These are phyloP conservation scores for Acanthopleura granulata DNA, from an alignment of 2,888 invertebrate genomes.

Conservation along the genomic window DNA sequence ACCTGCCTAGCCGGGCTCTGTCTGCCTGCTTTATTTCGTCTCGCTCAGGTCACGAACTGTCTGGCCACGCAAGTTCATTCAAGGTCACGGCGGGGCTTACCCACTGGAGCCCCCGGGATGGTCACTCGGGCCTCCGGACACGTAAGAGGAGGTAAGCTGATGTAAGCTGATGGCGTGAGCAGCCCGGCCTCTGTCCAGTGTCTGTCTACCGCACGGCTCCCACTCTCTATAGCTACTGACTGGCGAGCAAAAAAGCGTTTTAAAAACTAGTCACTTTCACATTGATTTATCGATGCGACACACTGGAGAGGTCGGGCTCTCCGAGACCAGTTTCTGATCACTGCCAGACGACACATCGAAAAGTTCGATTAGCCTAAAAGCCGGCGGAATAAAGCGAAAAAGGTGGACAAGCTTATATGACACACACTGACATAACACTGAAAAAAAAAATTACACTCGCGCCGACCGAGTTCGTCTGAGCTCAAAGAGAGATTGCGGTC, in stretches of 20 bases:
- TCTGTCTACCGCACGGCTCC: background rate
- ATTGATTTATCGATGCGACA: slow-evolving; percentile 8
- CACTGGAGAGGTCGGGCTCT: background rate
- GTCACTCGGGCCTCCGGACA: background rate
- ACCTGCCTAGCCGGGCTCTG: slow-evolving; percentile 22
- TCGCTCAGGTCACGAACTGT: slow-evolving; percentile 32
- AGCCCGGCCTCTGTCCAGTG: background rate
- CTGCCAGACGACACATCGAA: background rate
- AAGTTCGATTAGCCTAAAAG: slow-evolving; percentile 14
- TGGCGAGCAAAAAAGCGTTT: slow-evolving; percentile 2
- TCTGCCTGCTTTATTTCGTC: slow-evolving; percentile 31
- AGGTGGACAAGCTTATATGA: slow-evolving; percentile 9
- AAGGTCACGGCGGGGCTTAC: slow-evolving; percentile 23
- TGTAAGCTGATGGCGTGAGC: background rate
- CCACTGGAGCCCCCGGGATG: background rate
- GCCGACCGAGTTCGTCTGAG: slow-evolving; percentile 18
- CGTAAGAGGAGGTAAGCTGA: background rate
- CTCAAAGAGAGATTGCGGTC: slow-evolving; percentile 39
- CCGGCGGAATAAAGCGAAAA: slow-evolving; percentile 7
- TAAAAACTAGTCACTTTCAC: slow-evolving; percentile 9
- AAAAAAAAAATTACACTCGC: slow-evolving; percentile 10
- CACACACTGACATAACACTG: slow-evolving; percentile 16
- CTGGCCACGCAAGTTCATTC: slow-evolving; percentile 29
- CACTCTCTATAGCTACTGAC: background rate
- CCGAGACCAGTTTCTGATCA: background rate